Base-by-base conservation (phyloP, 2,797 vertebrate species). In the Lemur catta region DNA sequence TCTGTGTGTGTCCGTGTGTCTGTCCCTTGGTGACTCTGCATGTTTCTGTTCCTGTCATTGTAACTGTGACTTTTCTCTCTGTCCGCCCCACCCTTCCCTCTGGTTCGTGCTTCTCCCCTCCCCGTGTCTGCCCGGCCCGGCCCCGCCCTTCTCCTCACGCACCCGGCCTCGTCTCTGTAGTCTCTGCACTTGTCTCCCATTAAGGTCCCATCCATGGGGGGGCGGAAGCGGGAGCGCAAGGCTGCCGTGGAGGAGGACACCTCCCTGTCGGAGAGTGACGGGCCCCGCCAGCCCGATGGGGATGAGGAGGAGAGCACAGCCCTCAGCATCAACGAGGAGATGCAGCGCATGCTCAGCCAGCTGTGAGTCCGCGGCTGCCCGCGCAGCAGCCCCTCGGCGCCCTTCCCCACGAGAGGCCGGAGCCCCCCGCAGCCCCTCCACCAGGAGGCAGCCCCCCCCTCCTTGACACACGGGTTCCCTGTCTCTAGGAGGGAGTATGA, bases 281-380 rank as follows among this genome's bases (percentile, higher is more conserved):
- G 98, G 97, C 99, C 98, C 30, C 98, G 98, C 28, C 98, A 98
- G 78, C 98, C 96, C 20, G 99, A 99, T 30, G 99, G 99, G 38
- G 99, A 99, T 61, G 99, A 99, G 97, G 99, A 99, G 0, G 99
- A 99, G 97, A 99, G 99, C 86, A 99, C 99, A 1, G 99, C 99
- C 98, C 99, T 99, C 98, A 99, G 99, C 98, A 99, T 99, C 98
- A 99, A 99, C 84, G 99, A 99, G 98, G 99, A 99, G 98, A 99
- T 99, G 99, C 99, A 99, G 98, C 99, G 99, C 98, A 99, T 99
- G 99, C 98, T 99, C 96, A 99, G 99, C 98, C 99, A 99, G 95
- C 98, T 99, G 99, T 99, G 98, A 99, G 99, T 98, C 81, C 8
- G 4, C 71, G 96, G 72, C 84, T 12, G 1, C 3, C 67, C 18